Percentiles rank a stretch among this genome's conserved stretches.
These are phyloP conservation scores for Allolobophora icterica DNA, from an alignment of 2,888 invertebrate genomes.

Conservation along the genomic window DNA sequence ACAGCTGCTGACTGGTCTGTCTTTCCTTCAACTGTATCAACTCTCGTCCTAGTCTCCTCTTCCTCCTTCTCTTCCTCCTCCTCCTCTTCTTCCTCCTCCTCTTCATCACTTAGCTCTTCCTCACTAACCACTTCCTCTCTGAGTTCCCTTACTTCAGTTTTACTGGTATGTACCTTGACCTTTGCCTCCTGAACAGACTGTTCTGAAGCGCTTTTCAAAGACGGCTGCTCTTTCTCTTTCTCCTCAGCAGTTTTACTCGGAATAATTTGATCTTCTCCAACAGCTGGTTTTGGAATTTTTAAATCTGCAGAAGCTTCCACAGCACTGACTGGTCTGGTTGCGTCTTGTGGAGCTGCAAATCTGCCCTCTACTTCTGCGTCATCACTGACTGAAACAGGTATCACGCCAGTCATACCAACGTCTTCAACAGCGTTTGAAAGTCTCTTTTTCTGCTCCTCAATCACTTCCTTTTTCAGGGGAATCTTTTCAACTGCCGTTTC, in stretches of 20 bases:
- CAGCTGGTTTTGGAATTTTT: background rate
- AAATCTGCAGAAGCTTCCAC: background rate
- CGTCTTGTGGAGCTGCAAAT: background rate
- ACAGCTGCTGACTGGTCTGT: background rate
- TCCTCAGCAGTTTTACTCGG: background rate
- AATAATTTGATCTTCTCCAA: background rate
- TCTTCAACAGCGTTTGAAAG: background rate
- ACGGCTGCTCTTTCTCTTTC: background rate
- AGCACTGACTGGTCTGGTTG: background rate
- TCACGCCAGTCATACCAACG: background rate
- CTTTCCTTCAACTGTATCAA: conserved; percentile 24
- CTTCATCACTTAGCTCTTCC: background rate
- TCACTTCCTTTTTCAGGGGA: background rate
- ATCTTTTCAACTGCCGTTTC: background rate
- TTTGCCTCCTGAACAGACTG: background rate
- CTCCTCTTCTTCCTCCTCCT: background rate
- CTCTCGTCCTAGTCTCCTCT: background rate
- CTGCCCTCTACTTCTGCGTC: background rate
- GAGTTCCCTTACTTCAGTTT: background rate
- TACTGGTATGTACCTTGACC: background rate
- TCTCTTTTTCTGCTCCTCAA: background rate
- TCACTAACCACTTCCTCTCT: background rate
- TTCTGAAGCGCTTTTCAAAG: conserved; percentile 12
- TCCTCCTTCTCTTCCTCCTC: conserved; percentile 5
- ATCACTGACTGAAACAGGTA: background rate